Evolutionary conservation across 2,888 invertebrate species (phyloP), one percentile per base, ranked within the genome.

Genomic region (Drosophila kanekoi): DNA sequence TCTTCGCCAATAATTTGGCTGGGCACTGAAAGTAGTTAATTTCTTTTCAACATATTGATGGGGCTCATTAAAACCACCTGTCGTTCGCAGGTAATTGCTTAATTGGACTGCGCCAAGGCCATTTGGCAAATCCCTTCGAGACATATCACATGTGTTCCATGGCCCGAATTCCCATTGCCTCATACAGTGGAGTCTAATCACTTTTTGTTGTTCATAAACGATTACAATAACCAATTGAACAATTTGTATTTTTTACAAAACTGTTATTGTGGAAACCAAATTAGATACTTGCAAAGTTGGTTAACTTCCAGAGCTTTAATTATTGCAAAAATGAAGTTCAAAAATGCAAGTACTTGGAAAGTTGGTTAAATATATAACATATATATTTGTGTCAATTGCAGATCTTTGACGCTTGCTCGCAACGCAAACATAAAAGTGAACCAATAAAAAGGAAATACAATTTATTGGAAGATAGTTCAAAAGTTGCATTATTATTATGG

Each of bases 91-190:
- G 38, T 71, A 66, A 70, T 70, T 70, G 45, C 57, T 52, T 48
- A 41, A 74, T 70, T 73, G 60, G 13, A 37, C 13, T 28, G 33
- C 6, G 57, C 28, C 23, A 49, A 57, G 54, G 23, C 65, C 66
- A 28, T 48, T 47, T 37, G n/a, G 1, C 35, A 14, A 53, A 35
- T 73, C 60, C 70, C 75, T 13, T 23, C 13, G 75, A 47, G 72
- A 1, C 28, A 14, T 4, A 14, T 4, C 6, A 38, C 64, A 69
- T 58, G 37, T 62, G 62, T 6, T 43, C 38, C 18, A 23, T 33
- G 38, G 35, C 23, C 23, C n/a, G 33, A 56, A 51, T 43, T 38
- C 4, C 18, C 18, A 18, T 18, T 20, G 20, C 5, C 18, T 43
- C 8, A 32, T 16, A 43, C 41, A 41, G n/a, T 52, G 40, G 52